phyloP scores from a whole-genome alignment of 2,888 invertebrate species.

The Plebejus argus region DNA sequence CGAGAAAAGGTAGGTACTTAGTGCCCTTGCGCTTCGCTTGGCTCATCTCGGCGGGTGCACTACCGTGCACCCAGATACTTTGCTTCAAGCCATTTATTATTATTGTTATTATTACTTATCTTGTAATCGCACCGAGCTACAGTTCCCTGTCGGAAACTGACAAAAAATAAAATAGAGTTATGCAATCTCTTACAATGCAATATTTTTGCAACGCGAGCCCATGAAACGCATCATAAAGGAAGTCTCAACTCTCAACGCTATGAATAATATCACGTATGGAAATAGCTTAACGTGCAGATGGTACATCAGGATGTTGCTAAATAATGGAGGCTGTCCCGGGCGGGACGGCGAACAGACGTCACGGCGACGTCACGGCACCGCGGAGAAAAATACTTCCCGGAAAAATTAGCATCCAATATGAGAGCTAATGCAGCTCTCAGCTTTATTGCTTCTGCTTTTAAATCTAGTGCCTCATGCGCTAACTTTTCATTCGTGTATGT shows the following conservation, averaged over 20 bases:
- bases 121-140: neutral
- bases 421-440: slow-evolving; percentile 57
- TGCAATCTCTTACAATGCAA: neutral
- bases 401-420: slow-evolving; percentile 65
- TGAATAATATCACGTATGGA: slow-evolving; percentile 40
- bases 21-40: no score
- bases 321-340: slow-evolving; percentile 65
- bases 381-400: slow-evolving; percentile 50
- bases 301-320: slow-evolving; percentile 59
- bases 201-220: slow-evolving; percentile 21
- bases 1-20: no score
- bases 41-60: no score
- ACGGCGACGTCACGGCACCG: slow-evolving; percentile 57
- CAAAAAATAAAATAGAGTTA: neutral
- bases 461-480: slow-evolving; percentile 23
- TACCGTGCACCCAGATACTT: no score
- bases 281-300: slow-evolving; percentile 44
- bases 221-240: slow-evolving; percentile 32
- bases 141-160: neutral
- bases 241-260: slow-evolving; percentile 33
- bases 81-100: no score
- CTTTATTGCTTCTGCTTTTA: slow-evolving; percentile 53
- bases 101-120: no score
- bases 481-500: slow-evolving; percentile 9
- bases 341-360: slow-evolving; percentile 64